Evolutionary conservation across 92 coral and sea anemone genomes (phyloP), one percentile per base, ranked within the genome.

Genomic region (Hydrozoanthus gracilis): DNA sequence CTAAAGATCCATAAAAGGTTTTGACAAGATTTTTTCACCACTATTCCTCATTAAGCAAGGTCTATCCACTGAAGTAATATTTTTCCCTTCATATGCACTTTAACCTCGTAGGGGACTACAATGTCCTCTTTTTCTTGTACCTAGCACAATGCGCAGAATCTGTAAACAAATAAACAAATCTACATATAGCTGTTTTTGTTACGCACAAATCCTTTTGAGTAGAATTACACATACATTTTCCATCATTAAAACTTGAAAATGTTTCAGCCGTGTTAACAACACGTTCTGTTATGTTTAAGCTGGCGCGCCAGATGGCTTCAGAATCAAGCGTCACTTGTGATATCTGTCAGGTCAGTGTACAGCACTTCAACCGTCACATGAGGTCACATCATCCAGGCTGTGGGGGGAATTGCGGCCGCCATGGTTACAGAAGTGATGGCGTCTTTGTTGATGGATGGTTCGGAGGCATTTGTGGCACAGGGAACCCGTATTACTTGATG

Each of bases 401-500:
- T 90, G 98, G 98, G 10, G 98, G 98, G n/a, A 94, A 94, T 77
- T 90, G 93, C 70, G 93, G 98, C 88, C 98, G 98, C 77, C 98
- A 94, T 92, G 98, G 98, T 20, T 94, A 94, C 92, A 92, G 98
- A 27, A 94, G 98, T 87, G 98, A 94, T 71, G 93, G 98, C 13
- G 92, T 94, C 44, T 94, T 92, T 73, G 93, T 94, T 2, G 98
- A 92, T 84, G 98, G 98, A 62, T 94, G 98, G 98, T 94, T 94
- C 83, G 98, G 98, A n/a, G 98, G 98, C 75, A 94, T 91, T 6
- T 94, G 98, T 76, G 98, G 98, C n/a, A 92, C 98, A 67, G 98
- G 98, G 27, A 73, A 87, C 70, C 95, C 98, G 27, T 94, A 94
- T 68, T 94, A 94, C 79, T 78, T 94, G 15, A 66, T 94, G 89